Evolutionary conservation across 2,113 vertebrate species (phyloP), one percentile per base, ranked within the genome.

Genomic region (Lethenteron camtschaticum): DNA sequence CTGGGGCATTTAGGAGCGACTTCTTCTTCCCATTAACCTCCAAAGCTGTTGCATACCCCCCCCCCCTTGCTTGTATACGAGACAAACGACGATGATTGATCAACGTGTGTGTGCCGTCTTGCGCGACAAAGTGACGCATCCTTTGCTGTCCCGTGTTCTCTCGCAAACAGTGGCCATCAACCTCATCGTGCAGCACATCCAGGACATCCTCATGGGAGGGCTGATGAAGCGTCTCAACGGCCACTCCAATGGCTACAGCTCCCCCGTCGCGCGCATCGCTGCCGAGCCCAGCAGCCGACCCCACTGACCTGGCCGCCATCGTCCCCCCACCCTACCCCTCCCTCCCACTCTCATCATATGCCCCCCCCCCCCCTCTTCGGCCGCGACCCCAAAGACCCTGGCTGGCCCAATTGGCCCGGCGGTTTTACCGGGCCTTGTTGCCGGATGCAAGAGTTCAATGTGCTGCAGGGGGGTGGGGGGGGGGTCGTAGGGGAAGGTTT

Each of bases 131-230:
- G 58, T 59, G 13, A 13, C 10, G 14, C 56, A 11, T 58, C 14
- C 14, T 63, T 41, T 41, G 24, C 1, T 10, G 59, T 70, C 57
- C 68, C 9, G 56, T n/a, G 58, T 24, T 66, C 55, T 69, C 69
- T 75, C 20, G 75, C 73, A 70, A 55, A 9, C 81, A 97, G 94
- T 97, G 80, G 91, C 94, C 75, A 97, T 97, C 79, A 96, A 96
- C 80, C 81, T 97, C 79, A 97, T 97, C 2, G 91, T 96, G 69
- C 91, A 97, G 79, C 91, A 97, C 79, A 97, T 96, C 77, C 94
- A 96, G 81, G 94, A 96, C 83, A 92, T 97, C 78, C 84, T 97
- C 57, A 96, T 86, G 0, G 91, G 91, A 2, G 90, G 90, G 24
- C 81, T 79, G 71, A 87, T 73, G 75, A 97, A 97, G 72, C 85